Evolutionary conservation across 2,888 invertebrate species (phyloP).

Genomic region (Calliscelio sp.): DNA sequence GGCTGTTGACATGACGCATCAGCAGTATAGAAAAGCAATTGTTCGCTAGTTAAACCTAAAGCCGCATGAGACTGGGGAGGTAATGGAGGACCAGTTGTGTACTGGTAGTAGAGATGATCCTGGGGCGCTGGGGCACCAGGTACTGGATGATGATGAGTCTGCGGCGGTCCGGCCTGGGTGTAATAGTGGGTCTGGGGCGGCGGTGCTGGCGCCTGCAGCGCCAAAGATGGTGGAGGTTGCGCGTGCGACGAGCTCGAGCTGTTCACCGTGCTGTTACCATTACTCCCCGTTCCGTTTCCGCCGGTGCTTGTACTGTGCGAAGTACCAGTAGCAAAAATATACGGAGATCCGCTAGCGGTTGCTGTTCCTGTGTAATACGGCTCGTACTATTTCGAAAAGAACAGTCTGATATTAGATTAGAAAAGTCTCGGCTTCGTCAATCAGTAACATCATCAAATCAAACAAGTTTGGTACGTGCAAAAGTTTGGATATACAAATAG

Average conservation of each 20-base stretch:
- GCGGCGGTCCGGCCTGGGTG: constrained; percentile 79
- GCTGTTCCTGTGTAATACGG: constrained; percentile 84
- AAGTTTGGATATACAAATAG: no score
- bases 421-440: no score
- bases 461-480: no score
- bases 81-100: constrained; percentile 80
- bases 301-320: constrained; percentile 82
- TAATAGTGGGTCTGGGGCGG: constrained; percentile 79
- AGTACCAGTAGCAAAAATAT: constrained; percentile 85
- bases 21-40: constrained; percentile 82
- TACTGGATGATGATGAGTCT: constrained; percentile 79
- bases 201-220: constrained; percentile 76
- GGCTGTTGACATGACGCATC: constrained; percentile 80
- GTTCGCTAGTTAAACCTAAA: constrained; percentile 82
- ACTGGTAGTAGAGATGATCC: constrained; percentile 84
- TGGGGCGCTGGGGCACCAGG: constrained; percentile 81
- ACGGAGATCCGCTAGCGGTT: constrained; percentile 85
- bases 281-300: constrained; percentile 77
- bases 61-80: constrained; percentile 80
- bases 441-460: no score
- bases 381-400: constrained; percentile 82
- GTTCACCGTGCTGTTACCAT: constrained; percentile 77
- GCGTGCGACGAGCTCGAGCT: constrained; percentile 79
- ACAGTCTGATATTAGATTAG: no score
- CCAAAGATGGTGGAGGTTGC: constrained; percentile 77